Evolutionary conservation across 2,113 vertebrate species (phyloP).

Genomic region (Vulpes lagopus): DNA sequence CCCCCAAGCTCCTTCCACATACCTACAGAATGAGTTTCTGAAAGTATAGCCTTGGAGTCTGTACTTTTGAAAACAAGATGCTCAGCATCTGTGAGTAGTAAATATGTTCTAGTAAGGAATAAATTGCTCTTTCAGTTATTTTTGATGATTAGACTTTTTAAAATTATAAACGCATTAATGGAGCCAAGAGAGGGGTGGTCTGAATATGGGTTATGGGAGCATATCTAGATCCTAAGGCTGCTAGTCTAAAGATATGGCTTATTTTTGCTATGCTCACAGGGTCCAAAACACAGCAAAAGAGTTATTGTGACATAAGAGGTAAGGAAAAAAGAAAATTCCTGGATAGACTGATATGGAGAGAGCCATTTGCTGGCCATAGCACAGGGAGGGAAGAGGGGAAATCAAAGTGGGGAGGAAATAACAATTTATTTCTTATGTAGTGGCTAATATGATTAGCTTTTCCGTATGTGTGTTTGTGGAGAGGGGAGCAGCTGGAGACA

Average conservation of each 20-base stretch:
- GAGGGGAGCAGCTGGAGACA: conserved; percentile 51
- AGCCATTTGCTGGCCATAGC: not conserved
- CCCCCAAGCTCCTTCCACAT: too few species aligned
- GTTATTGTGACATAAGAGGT: not conserved
- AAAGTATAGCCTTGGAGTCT: not conserved
- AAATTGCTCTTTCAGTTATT: not conserved
- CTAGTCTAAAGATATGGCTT: not conserved
- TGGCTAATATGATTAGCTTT: conserved; percentile 69
- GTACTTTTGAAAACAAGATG: not conserved
- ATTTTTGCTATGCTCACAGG: not conserved
- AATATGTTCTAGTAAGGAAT: not conserved
- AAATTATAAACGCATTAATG: not conserved
- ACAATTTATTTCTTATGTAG: conserved; percentile 69
- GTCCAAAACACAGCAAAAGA: not conserved
- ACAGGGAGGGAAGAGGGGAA: not conserved
- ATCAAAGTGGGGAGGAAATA: conserved; percentile 64
- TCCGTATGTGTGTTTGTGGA: not conserved
- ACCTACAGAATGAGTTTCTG: not conserved
- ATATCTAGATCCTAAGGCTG: not conserved
- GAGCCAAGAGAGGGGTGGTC: not conserved
- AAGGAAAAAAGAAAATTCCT: conserved; percentile 46
- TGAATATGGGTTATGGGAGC: not conserved
- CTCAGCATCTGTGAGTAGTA: not conserved
- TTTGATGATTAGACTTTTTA: not conserved
- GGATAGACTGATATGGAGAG: not conserved